These are phyloP conservation scores for Rissa tridactyla DNA, from an alignment of 2,113 vertebrate genomes.

Conservation along the genomic window DNA sequence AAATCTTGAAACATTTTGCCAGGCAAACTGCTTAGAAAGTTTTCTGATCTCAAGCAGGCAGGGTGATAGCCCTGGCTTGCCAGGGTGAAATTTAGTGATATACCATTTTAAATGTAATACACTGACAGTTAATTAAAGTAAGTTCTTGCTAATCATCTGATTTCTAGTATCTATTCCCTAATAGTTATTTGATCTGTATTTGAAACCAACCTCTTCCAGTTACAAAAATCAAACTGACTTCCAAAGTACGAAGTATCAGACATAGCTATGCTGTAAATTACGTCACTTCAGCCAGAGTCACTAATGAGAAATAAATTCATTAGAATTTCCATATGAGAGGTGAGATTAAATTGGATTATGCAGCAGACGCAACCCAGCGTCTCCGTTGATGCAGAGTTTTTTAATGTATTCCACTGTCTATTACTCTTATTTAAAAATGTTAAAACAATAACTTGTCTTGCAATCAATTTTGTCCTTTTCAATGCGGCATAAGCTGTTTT, in stretches of 20 bases:
- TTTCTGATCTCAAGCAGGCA: neutral
- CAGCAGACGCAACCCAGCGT: neutral
- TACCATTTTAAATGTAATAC: neutral
- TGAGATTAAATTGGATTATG: neutral
- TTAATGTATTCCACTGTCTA: neutral
- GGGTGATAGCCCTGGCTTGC: neutral
- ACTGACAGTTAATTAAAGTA: neutral
- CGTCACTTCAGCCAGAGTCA: neutral
- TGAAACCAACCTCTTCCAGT: neutral
- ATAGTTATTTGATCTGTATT: neutral
- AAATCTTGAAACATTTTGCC: neutral
- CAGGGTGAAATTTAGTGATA: neutral
- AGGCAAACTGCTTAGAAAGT: neutral
- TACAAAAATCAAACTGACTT: slow-evolving; percentile 26
- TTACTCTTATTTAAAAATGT: neutral
- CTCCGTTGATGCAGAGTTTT: neutral
- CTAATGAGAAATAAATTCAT: neutral
- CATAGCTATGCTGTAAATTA: neutral
- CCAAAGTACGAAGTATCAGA: neutral
- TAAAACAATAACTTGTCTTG: neutral
- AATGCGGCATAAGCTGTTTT: neutral
- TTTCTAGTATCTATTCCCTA: neutral
- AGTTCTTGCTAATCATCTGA: neutral
- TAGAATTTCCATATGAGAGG: neutral
- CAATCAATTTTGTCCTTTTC: neutral